Evolutionary conservation across 1,140 invertebrate genomes (phyloP), one percentile per base, ranked within the genome.

Genomic region (Pomacea maculata): DNA sequence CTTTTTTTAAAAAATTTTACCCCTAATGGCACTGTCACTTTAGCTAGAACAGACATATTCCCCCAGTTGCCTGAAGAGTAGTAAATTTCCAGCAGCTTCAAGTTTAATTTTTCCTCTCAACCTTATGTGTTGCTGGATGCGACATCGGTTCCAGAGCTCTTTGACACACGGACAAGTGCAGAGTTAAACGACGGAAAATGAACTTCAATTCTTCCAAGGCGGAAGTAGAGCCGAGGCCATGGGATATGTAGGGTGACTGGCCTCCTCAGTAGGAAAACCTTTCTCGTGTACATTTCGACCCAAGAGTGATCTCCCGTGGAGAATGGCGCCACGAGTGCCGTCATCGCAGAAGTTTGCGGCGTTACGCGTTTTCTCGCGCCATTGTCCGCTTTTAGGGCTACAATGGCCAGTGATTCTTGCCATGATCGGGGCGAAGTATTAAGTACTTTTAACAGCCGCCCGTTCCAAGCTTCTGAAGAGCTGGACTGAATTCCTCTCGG

Each of bases 281-380:
- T 78, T 78, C 77, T 78, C 77, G 77, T 78, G 65, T 78, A 78
- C 65, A 65, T 78, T 78, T 78, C 77, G 63, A 70, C 65, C 77
- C 65, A 71, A 64, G 65, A 78, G 77, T 25, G 77, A 70, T 68
- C 77, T 70, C 63, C 67, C 65, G 25, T 63, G 12, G 65, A 29
- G 63, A 65, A 63, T 77, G 29, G 45, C 45, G 77, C 55, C 45
- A 57, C 65, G 52, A 71, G 64, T n/a, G 64, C 68, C 70, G 77
- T 78, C 65, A 12, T 29, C 76, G 57, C 57, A 61, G 15, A 61
- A 61, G 57, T 61, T 63, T 75, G 67, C 21, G 67, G 21, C 67
- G 67, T 70, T 70, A 25, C 67, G 67, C 29, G n/a, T 70, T 34
- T 25, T 65, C 52, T 29, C 11, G 57, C 57, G 67, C 77, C 67